These are phyloP conservation scores for Tethya wilhelma DNA, from an alignment of 37 sponge, comb jelly and placozoan genomes.

Conservation along the genomic window DNA sequence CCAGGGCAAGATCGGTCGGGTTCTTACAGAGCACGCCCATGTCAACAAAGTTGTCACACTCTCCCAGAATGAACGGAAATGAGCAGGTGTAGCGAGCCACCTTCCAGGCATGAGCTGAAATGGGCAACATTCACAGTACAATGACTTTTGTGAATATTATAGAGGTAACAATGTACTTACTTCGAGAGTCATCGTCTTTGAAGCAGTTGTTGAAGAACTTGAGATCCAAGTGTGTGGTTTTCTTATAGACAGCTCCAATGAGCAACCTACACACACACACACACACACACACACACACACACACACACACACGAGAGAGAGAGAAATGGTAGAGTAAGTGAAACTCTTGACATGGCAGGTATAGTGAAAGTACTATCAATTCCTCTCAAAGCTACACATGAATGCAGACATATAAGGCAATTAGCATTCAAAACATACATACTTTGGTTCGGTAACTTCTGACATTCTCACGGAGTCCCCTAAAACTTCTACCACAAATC, in stretches of 20 bases:
- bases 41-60: slow-evolving; percentile 40
- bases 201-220: slow-evolving; percentile 57
- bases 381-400: too few species aligned
- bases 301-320: too few species aligned
- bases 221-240: slow-evolving; percentile 29
- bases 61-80: slow-evolving; percentile 27
- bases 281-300: not conserved
- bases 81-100: slow-evolving; percentile 58
- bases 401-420: not conserved
- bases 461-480: not conserved
- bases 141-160: not conserved
- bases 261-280: slow-evolving; percentile 29
- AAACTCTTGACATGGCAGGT: too few species aligned
- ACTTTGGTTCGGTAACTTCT: slow-evolving; percentile 3
- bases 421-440: not conserved
- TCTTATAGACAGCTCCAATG: slow-evolving; percentile 44
- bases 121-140: not conserved
- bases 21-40: slow-evolving; percentile 23
- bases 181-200: slow-evolving; percentile 9
- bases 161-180: slow-evolving; percentile 1
- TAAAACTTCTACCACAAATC: slow-evolving; percentile 8
- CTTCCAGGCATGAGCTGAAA: slow-evolving; percentile 45
- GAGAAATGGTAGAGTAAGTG: too few species aligned
- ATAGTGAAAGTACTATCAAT: too few species aligned
- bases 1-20: slow-evolving; percentile 28